These are phyloP conservation scores for Alca torda DNA, from an alignment of 2,797 vertebrate genomes.

Conservation along the genomic window DNA sequence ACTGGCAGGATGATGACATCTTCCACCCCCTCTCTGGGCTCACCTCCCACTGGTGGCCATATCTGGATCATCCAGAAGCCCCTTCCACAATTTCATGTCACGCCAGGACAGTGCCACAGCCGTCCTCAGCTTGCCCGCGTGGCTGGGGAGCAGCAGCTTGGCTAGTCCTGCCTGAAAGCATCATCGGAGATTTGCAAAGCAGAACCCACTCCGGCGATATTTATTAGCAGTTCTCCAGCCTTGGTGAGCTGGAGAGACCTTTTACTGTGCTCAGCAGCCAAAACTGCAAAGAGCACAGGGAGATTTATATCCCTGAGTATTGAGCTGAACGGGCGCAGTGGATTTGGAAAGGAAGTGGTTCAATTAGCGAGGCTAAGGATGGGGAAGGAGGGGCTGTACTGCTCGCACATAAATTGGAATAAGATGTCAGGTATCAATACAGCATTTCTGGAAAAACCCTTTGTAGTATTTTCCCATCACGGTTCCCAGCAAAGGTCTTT, in stretches of 20 bases:
- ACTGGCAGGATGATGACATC: background rate
- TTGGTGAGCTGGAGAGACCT: background rate
- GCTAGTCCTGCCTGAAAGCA: background rate
- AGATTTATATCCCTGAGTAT: background rate
- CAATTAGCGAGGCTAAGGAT: background rate
- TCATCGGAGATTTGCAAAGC: background rate
- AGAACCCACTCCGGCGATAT: background rate
- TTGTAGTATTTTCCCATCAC: background rate
- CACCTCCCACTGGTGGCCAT: background rate
- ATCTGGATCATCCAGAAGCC: background rate
- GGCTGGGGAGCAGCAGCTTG: background rate
- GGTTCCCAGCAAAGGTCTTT: background rate
- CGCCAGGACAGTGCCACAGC: background rate
- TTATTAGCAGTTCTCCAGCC: background rate
- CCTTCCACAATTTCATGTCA: background rate
- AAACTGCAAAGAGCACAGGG: background rate
- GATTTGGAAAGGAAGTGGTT: background rate
- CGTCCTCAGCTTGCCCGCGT: fast-evolving
- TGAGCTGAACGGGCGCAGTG: background rate
- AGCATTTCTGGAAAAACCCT: background rate
- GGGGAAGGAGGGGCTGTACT: background rate
- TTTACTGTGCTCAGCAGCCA: background rate
- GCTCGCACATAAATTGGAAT: background rate
- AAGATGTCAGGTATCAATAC: background rate
- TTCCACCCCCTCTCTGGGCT: background rate